Base-by-base conservation (phyloP, 2,797 vertebrate genomes). In the Liasis olivaceus region DNA sequence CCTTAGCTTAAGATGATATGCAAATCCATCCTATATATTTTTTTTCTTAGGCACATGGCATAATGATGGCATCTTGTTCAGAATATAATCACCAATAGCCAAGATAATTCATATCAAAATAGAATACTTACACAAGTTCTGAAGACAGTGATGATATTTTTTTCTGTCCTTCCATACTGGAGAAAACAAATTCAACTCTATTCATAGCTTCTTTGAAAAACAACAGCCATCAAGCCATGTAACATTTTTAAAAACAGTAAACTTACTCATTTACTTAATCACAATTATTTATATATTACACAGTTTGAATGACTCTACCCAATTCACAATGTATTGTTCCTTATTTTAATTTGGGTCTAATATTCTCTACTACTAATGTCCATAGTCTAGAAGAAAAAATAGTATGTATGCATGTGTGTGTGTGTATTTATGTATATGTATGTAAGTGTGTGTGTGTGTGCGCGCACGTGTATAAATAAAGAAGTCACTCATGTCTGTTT, bases 401-500 rank as follows among this genome's bases (percentile, higher is more conserved):
- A 36, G 36, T 36, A 36, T 36, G 36, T 36, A 36, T 36, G 36
- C 36, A 36, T n/a, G n/a, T 36, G 36, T 36, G 36, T 36, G 36
- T 36, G 36, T 36, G 36, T 36, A 36, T 36, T 36, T 36, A 36
- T 36, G 36, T 36, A 36, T 36, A 36, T 36, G 36, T 36, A 36
- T 36, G 36, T 36, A 36, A 36, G 36, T 36, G 36, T 36, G 36
- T 36, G 36, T 36, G 36, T 36, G 36, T 36, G 36, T 36, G 36
- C 2, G 36, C 36, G 36, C 36, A 2, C 36, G 36, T 36, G 36
- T 36, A 36, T 36, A 36, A 36, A 36, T 36, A 36, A 95, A 96
- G 95, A 97, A 97, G 95, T 94, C 94, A 90, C 31, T 62, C 90
- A 94, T 95, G 87, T 91, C 89, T 96, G 94, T 95, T 96, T 58